Base-by-base conservation (phyloP, 2,797 vertebrate species). In the Rhadinocentrus ornatus region DNA sequence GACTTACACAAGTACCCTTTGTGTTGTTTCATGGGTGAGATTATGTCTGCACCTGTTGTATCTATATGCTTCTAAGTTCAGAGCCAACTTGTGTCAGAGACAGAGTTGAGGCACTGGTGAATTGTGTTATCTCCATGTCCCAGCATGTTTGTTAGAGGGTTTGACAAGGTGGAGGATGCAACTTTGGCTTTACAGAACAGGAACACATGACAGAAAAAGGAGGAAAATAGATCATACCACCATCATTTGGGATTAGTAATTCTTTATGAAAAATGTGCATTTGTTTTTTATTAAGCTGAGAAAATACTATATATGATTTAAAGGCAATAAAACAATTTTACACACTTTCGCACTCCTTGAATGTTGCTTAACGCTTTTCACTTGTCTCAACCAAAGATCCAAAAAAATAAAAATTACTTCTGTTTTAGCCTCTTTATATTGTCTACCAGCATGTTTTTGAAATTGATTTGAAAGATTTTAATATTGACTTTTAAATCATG, bases 1-100 rank as follows among this genome's bases (percentile, higher is more conserved):
- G 74, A 73, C 56, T 62, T 22, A 22, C 35, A 60, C 54, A 10
- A 72, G 62, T 62, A 62, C 32, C 0, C 56, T 65, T 53, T 50
- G 48, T 58, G 13, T 26, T 6, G 0, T 70, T 24, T 46, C 29
- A 58, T 58, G 50, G 50, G 48, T 54, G 48, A 78, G 54, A 59
- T 26, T 60, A 39, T 50, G 53, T 62, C 59, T 65, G 31, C 24
- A 27, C 31, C 27, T 10, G 22, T 55, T 26, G 50, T 53, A 48
- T 60, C 46, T 48, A 0, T 72, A 27, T 39, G 69, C 56, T 53
- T 53, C 22, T 73, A 55, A 54, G 22, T 63, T 31, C 29, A 39
- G 27, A 46, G 50, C 20, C 58, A 67, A n/a, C 22, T 39, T 16
- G 5, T 16, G 20, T 50, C 48, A 50, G n/a, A 50, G n/a, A 10